A percentile compares a stretch with the other conserved stretches of the same genome.
Conservation (phyloP, 2,113 vertebrate genomes). For the Platycercus adscitus region DNA sequence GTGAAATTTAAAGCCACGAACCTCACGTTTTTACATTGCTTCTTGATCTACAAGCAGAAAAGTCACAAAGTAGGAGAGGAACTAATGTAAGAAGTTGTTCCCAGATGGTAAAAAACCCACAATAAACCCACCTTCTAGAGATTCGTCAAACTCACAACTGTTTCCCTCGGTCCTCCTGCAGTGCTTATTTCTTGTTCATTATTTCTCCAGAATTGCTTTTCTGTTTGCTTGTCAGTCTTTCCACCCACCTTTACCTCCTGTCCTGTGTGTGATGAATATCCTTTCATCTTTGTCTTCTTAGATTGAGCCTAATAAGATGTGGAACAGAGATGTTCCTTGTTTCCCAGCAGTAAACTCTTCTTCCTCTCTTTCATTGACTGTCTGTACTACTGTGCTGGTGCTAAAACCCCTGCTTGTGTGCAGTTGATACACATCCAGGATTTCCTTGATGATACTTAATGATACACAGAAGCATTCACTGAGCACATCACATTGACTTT, state of each 20-base stretch:
- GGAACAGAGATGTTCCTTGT: background rate
- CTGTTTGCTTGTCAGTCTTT: background rate
- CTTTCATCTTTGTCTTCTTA: background rate
- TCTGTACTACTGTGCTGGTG: background rate
- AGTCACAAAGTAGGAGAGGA: background rate
- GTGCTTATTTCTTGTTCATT: background rate
- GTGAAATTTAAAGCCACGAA: background rate
- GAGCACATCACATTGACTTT: background rate
- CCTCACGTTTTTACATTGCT: background rate
- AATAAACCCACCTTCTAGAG: background rate
- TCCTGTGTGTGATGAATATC: background rate
- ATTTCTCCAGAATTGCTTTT: background rate
- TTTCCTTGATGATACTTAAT: background rate
- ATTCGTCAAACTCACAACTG: background rate
- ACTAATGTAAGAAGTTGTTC: background rate
- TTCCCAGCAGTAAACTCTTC: background rate
- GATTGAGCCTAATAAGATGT: background rate
- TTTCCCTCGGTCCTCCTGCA: rapidly evolving
- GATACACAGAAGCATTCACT: background rate
- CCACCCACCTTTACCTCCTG: background rate
- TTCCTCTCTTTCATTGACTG: background rate
- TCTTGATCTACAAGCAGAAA: background rate
- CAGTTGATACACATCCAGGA: background rate
- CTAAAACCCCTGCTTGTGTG: background rate
- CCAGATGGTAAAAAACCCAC: background rate